phyloP scores from a whole-genome alignment of 2,113 vertebrate species.

The Scartelaos histophorus region DNA sequence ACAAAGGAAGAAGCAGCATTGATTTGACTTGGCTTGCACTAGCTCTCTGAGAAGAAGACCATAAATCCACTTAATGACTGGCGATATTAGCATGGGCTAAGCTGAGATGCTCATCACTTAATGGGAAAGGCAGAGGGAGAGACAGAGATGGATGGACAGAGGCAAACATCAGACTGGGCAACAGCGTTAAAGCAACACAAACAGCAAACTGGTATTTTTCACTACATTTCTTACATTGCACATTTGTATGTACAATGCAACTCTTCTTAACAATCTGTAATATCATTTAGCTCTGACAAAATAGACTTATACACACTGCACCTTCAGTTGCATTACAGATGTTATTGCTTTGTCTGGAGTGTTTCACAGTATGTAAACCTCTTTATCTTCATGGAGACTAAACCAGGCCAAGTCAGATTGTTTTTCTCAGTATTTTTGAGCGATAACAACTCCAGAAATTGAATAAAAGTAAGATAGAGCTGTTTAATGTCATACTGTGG shows the following conservation, averaged over 20 bases:
- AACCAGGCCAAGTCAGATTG: too few species aligned
- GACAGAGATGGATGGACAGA: conserved; percentile 14
- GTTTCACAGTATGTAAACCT: too few species aligned
- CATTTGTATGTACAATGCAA: not conserved
- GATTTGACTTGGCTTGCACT: conserved; percentile 31
- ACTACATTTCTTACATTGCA: not conserved
- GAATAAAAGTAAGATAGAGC: too few species aligned
- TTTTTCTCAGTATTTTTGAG: too few species aligned
- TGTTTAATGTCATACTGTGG: too few species aligned
- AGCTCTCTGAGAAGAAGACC: conserved; percentile 30
- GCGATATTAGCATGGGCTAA: conserved; percentile 53
- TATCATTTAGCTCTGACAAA: not conserved
- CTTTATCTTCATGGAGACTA: too few species aligned
- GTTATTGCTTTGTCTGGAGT: too few species aligned
- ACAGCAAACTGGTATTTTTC: not conserved
- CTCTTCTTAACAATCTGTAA: too few species aligned
- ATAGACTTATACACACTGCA: too few species aligned
- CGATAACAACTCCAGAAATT: too few species aligned
- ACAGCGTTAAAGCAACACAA: not conserved
- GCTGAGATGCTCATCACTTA: conserved; percentile 40
- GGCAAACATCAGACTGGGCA: not conserved
- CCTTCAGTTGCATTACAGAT: too few species aligned
- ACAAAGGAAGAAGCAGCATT: conserved; percentile 17
- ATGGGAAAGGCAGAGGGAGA: conserved; percentile 6
- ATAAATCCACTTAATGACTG: conserved; percentile 66